These are phyloP conservation scores for Sebastes trivittatus DNA, from an alignment of 2,797 vertebrate genomes.

Conservation along the genomic window DNA sequence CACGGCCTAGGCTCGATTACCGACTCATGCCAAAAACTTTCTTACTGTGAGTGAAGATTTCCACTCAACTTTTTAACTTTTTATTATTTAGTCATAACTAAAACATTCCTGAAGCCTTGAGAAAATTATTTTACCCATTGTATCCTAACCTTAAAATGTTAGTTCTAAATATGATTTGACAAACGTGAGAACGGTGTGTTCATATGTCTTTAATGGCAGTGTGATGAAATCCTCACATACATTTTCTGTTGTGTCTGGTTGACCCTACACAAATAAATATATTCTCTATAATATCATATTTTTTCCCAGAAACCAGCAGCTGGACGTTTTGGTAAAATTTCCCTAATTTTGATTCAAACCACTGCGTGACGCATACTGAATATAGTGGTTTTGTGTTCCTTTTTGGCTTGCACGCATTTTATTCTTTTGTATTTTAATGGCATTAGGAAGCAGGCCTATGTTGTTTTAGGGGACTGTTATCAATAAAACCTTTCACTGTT, in stretches of 20 bases:
- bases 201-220: neutral
- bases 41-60: neutral
- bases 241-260: neutral
- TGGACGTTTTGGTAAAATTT: slow-evolving; percentile 11
- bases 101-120: neutral
- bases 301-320: neutral
- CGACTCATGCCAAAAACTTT: neutral
- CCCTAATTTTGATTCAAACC: slow-evolving; percentile 14
- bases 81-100: neutral
- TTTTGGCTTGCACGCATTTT: neutral
- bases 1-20: neutral
- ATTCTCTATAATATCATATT: neutral
- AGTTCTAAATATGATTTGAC: neutral
- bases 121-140: neutral
- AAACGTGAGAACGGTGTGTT: neutral
- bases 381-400: neutral
- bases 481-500: neutral
- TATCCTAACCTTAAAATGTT: neutral
- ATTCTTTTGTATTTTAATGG: neutral
- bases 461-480: neutral
- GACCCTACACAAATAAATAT: neutral
- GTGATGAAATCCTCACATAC: neutral
- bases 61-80: neutral
- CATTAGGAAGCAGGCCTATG: neutral
- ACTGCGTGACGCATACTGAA: neutral